These are phyloP conservation scores for Drosophila nigrodunni DNA, from an alignment of 1,140 invertebrate species.

Conservation along the genomic window DNA sequence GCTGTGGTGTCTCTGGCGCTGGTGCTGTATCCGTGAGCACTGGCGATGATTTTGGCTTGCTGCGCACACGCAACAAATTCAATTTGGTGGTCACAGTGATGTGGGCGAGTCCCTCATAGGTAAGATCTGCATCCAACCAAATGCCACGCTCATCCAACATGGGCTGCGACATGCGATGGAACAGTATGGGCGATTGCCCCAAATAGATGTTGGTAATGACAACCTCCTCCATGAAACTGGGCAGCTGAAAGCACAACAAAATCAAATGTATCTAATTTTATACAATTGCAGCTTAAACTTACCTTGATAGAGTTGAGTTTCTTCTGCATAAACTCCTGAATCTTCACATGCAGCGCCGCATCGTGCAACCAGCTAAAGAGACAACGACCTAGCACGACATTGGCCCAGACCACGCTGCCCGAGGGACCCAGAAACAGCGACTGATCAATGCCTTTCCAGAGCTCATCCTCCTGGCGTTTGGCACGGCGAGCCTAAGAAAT, in stretches of 20 bases:
- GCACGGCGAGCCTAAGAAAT: slow-evolving; percentile 62
- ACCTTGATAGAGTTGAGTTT: slow-evolving; percentile 94
- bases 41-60: slow-evolving; percentile 51
- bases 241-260: slow-evolving; percentile 86
- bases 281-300: neutral
- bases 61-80: slow-evolving; percentile 94
- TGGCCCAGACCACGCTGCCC: slow-evolving; percentile 88
- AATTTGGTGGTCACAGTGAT: slow-evolving; percentile 98
- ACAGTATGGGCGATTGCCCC: slow-evolving; percentile 90
- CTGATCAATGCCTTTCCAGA: slow-evolving; percentile 83
- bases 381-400: slow-evolving; percentile 90
- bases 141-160: slow-evolving; percentile 93
- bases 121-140: slow-evolving; percentile 96
- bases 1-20: slow-evolving; percentile 1
- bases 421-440: slow-evolving; percentile 78
- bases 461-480: slow-evolving; percentile 78
- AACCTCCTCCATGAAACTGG: slow-evolving; percentile 95
- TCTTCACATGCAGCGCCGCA: slow-evolving; percentile 87
- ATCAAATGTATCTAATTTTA: neutral
- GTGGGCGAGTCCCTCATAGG: slow-evolving; percentile 94
- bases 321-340: slow-evolving; percentile 92
- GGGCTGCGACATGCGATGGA: slow-evolving; percentile 91
- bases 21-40: slow-evolving; percentile 13
- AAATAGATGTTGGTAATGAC: slow-evolving; percentile 91
- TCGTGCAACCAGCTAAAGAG: slow-evolving; percentile 91